A percentile compares a stretch with the other conserved stretches of the same genome.
Conservation (phyloP, 2,888 invertebrate species). For the Xestobium rufovillosum region DNA sequence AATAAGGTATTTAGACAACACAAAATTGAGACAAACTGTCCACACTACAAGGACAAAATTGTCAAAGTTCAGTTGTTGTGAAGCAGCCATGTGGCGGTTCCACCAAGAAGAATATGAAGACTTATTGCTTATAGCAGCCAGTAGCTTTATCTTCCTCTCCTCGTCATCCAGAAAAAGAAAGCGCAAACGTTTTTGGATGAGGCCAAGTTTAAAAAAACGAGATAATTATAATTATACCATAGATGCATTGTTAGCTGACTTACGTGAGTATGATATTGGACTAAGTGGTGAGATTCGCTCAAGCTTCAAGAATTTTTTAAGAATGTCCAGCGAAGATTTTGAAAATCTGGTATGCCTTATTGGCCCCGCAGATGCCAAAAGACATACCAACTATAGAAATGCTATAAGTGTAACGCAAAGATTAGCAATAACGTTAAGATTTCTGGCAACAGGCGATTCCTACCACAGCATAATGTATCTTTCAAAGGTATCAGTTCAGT, state of each 20-base stretch:
- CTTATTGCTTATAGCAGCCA: no score
- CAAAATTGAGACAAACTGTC: no score
- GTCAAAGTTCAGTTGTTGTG: constrained; percentile 3
- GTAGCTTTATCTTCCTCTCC: constrained; percentile 11
- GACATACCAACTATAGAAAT: constrained; percentile 8
- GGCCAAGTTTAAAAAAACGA: constrained; percentile 15
- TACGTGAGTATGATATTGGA: constrained; percentile 13
- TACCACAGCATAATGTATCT: constrained; percentile 11
- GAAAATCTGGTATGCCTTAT: constrained; percentile 15
- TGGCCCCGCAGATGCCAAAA: constrained; percentile 15
- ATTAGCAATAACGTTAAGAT: no score
- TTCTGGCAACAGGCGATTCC: no score
- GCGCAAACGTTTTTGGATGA: constrained; percentile 15
- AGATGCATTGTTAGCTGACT: constrained; percentile 11
- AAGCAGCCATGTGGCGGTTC: constrained; percentile 12
- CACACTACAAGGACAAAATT: no score
- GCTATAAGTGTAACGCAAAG: no score
- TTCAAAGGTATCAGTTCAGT: constrained; percentile 11
- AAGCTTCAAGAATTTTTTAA: no score
- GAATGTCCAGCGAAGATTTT: no score
- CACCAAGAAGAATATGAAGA: constrained; percentile 11
- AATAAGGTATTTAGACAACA: no score
- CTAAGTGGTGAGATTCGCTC: no score
- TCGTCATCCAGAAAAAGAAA: constrained; percentile 16
- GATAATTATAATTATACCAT: constrained; percentile 13